Evolutionary conservation across 2,113 vertebrate species (phyloP).

Genomic region (Microcebus griseorufus): DNA sequence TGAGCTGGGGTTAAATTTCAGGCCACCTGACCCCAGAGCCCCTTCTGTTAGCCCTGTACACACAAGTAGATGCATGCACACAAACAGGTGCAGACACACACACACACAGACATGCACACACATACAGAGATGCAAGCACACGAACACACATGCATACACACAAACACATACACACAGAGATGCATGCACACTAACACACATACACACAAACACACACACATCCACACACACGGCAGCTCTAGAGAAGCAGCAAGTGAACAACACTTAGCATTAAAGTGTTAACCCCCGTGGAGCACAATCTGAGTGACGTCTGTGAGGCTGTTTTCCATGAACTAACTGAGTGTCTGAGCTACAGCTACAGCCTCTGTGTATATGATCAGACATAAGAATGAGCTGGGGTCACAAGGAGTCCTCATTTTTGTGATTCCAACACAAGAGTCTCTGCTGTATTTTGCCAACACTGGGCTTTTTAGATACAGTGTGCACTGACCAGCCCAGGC

Average conservation of each 20-base stretch:
- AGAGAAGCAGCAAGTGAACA: neutral
- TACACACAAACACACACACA: fast-evolving
- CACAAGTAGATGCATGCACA: neutral
- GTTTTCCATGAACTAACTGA: too few species aligned
- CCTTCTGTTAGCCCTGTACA: neutral
- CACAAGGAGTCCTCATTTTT: neutral
- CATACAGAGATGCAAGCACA: neutral
- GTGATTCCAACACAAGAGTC: fast-evolving
- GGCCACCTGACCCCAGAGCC: neutral
- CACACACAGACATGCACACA: too few species aligned
- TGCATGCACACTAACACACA: too few species aligned
- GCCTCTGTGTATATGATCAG: fast-evolving
- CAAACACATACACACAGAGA: neutral
- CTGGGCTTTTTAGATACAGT: neutral
- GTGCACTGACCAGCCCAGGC: neutral
- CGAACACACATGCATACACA: neutral
- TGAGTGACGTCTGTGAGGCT: neutral
- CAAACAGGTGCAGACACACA: neutral
- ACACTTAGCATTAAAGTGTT: neutral
- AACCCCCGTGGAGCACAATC: fast-evolving
- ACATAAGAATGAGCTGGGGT: fast-evolving
- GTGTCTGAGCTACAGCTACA: neutral
- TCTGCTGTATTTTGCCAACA: neutral
- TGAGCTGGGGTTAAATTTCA: neutral
- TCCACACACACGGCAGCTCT: neutral